phyloP scores from a whole-genome alignment of 1,140 invertebrate species.

The Lasaia peninsularis region DNA sequence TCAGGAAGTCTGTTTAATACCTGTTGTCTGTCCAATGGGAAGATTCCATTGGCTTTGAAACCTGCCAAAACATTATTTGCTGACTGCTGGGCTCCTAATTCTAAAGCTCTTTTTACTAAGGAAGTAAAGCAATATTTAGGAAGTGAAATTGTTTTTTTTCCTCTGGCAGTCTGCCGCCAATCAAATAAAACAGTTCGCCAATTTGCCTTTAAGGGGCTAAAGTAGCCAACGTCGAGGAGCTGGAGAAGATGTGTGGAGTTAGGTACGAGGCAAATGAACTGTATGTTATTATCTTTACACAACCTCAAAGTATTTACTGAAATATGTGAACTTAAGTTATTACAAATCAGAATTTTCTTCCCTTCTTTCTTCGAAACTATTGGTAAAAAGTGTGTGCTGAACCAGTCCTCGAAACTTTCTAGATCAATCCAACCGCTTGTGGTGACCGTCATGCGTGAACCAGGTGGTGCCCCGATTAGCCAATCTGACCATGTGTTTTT shows the following conservation, averaged over 20 bases:
- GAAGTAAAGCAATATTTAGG: constrained; percentile 11
- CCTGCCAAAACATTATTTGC: background rate
- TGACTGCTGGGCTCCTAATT: constrained; percentile 1
- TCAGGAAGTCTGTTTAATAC: background rate
- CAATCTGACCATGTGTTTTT: constrained; percentile 14
- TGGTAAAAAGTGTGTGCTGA: background rate
- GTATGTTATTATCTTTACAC: background rate
- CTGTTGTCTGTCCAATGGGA: background rate
- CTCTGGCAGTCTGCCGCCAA: constrained; percentile 1
- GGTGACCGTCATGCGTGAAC: constrained; percentile 11
- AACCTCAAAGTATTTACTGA: constrained; percentile 4
- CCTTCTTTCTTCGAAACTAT: background rate
- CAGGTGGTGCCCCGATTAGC: constrained; percentile 12
- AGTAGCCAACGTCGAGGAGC: constrained; percentile 17
- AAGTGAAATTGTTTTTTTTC: constrained; percentile 6
- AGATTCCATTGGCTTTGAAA: background rate
- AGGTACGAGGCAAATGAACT: constrained; percentile 1
- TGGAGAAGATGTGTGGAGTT: constrained; percentile 11
- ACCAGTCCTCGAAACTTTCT: constrained; percentile 11
- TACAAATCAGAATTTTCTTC: constrained; percentile 1
- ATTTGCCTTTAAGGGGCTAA: constrained; percentile 3
- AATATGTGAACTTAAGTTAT: constrained; percentile 6
- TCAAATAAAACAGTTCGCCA: constrained; percentile 13
- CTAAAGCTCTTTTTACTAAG: constrained; percentile 7
- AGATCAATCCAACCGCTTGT: constrained; percentile 13